Base-by-base conservation (phyloP, 2,888 invertebrate species). In the Synanthedon myopaeformis region DNA sequence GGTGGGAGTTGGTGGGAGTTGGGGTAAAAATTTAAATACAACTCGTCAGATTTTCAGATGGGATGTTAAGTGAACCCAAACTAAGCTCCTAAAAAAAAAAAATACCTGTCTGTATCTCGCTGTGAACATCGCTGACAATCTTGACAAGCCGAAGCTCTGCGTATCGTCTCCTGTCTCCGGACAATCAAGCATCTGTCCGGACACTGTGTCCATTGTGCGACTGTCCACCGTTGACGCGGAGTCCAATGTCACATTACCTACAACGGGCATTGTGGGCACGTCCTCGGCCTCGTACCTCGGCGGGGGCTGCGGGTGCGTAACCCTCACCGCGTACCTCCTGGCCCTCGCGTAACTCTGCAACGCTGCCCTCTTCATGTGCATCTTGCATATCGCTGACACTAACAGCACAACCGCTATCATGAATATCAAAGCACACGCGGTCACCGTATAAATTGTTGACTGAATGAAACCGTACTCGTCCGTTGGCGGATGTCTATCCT, bases 401-500 rank as follows among this genome's bases (percentile, higher is more conserved):
- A 88, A 70, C 54, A 88, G 61, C n/a, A 85, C 83, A 11, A 85
- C 82, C 2, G 87, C 84, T 52, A 88, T 77, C 82, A 88, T 82
- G 76, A 88, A 86, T 57, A 88, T 85, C 1, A 88, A 59, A 4
- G 87, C 85, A 58, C 88, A 88, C 2, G 85, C 88, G 0, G 87
- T 85, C 5, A 87, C 86, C 0, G 86, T 88, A 61, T 88, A 88
- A 12, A 88, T 84, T 1, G 88, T 88, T 19, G 85, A 85, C 62
- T 88, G 88, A 56, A 88, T 83, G 66, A 88, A 83, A 0, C 82
- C 81, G 51, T 81, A 84, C 61, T 85, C 84, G 52, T 84, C 84
- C 3, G 45, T 13, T 0, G 83, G 81, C 1, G 83, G 76, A 59
- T 75, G 82, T 0, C 83, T 54, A 59, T 82, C 85, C 28, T 82